Conservation (phyloP, 2,797 vertebrate genomes). For the Apogon hyalosoma region DNA sequence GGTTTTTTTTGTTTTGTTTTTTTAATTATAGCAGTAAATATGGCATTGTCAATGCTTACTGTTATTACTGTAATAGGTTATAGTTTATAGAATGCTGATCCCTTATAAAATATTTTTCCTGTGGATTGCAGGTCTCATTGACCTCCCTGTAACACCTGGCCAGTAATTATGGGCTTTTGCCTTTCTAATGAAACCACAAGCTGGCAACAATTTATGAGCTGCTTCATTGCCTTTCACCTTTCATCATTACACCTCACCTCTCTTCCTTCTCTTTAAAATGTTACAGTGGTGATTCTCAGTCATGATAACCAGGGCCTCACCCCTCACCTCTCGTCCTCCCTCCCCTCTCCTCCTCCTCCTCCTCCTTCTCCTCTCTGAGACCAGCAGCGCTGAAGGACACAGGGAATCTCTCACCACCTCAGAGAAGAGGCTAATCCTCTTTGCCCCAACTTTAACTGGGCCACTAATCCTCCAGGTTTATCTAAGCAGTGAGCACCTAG, state of each 20-base stretch:
- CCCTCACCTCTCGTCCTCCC: conserved; percentile 42
- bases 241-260: conserved; percentile 53
- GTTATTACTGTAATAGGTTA: conserved; percentile 31
- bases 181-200: conserved; percentile 66
- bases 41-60: conserved; percentile 24
- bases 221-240: conserved; percentile 59
- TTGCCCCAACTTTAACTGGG: conserved; percentile 89
- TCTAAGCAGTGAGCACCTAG: conserved; percentile 87
- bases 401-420: conserved; percentile 85
- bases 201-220: conserved; percentile 56
- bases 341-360: conserved; percentile 14
- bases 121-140: conserved; percentile 36
- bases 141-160: conserved; percentile 55
- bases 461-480: conserved; percentile 89
- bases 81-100: conserved; percentile 12
- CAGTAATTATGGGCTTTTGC: conserved; percentile 64
- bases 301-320: conserved; percentile 42
- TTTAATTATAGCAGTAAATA: conserved; percentile 30
- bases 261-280: conserved; percentile 38
- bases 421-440: conserved; percentile 89
- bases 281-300: conserved; percentile 44
- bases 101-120: conserved; percentile 12
- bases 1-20: background rate
- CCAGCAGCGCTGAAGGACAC: conserved; percentile 85
- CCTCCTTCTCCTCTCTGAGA: conserved; percentile 51